Base-by-base conservation (phyloP, 2,113 vertebrate species). In the Bufo bufo region DNA sequence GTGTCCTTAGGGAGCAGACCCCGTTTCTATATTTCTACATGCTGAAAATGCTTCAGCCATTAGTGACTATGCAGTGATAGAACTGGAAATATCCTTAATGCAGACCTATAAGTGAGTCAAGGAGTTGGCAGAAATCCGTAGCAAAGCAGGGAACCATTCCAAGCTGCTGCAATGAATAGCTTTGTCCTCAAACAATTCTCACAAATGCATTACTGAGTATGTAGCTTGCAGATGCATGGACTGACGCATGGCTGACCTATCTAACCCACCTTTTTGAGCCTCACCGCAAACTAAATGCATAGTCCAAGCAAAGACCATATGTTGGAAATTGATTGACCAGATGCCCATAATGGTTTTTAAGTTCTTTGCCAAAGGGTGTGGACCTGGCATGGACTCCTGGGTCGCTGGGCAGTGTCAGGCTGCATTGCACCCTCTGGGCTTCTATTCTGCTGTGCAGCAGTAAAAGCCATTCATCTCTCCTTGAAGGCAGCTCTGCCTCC, bases 361-460 rank as follows among this genome's bases (percentile, higher is more conserved):
- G 75, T 13, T 59, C 69, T 52, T 87, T 79, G 79, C 86, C 75
- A 12, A 43, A 82, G 86, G 86, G 86, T 75, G 86, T 82, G 79
- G 79, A 59, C 13, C 66, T 75, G 86, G 86, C 86, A 61, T 43
- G 8, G 78, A 12, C 3, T 63, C 49, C 54, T 87, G 86, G 86
- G 86, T 82, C 82, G 74, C 79, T 75, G 86, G 43, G 54, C 13
- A 63, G 69, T 20, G 54, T 52, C 85, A 59, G 79, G 66, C 86
- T 75, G 86, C 86, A 87, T 74, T 87, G 79, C 79, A 87, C 78
- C 52, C 65, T 82, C 33, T 82, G 86, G 66, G 74, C 75, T 86
- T 77, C 16, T 20, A 52, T 19, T 59, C 79, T 47, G 77, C 78
- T 87, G 65, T 82, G 79, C 75, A 23, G 79, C 65, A 87, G 43